These are phyloP conservation scores for Pluvianellus socialis DNA, from an alignment of 2,113 vertebrate species.

Conservation along the genomic window DNA sequence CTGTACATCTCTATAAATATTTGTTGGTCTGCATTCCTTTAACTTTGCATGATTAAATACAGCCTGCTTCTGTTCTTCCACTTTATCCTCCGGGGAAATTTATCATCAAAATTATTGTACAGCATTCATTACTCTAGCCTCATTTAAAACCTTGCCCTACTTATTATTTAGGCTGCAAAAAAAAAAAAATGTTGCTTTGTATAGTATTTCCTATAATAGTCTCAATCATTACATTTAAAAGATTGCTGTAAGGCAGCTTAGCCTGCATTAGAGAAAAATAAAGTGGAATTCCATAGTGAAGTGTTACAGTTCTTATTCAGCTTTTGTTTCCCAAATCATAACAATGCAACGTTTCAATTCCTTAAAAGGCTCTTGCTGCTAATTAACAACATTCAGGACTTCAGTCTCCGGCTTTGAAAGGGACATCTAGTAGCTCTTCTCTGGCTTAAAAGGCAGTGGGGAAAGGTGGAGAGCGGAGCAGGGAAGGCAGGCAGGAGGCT, in stretches of 20 bases:
- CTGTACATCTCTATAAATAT: slow-evolving; percentile 22
- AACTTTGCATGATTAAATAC: slow-evolving; percentile 65
- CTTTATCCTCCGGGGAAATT: slow-evolving; percentile 64
- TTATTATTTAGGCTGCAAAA: slow-evolving; percentile 66
- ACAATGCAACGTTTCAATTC: background rate
- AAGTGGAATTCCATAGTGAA: slow-evolving; percentile 29
- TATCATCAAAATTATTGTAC: slow-evolving; percentile 68
- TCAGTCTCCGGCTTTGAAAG: background rate
- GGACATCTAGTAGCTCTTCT: background rate
- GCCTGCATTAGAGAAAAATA: slow-evolving; percentile 46
- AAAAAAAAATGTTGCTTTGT: slow-evolving; percentile 24
- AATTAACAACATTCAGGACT: background rate
- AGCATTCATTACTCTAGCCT: slow-evolving; percentile 65
- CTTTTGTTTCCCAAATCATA: slow-evolving; percentile 45
- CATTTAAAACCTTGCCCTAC: slow-evolving; percentile 69
- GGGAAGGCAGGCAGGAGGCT: background rate
- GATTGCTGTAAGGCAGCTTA: slow-evolving; percentile 64
- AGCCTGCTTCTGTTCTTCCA: slow-evolving; percentile 58
- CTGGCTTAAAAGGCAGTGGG: background rate
- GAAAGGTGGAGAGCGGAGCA: background rate
- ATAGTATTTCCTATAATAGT: slow-evolving; percentile 63
- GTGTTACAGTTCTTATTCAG: slow-evolving; percentile 2
- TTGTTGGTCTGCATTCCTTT: slow-evolving; percentile 44
- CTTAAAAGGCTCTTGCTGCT: background rate
- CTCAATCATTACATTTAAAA: slow-evolving; percentile 67